A percentile compares a stretch with the other conserved stretches of the same genome.
phyloP scores from a whole-genome alignment of 1,140 invertebrate genomes.

The Eufriesea mexicana region DNA sequence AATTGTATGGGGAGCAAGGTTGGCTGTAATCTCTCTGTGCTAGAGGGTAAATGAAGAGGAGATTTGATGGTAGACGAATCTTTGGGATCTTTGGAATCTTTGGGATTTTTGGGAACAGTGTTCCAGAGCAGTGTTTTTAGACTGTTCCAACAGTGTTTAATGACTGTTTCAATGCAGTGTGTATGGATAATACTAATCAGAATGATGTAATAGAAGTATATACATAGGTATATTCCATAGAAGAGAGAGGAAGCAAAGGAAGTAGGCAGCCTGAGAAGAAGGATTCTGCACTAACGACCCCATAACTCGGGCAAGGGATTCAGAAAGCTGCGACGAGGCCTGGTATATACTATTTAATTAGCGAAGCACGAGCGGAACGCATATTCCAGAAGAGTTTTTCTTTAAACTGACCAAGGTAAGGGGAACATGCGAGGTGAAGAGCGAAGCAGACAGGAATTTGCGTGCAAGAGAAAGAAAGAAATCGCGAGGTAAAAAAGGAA shows the following conservation, averaged over 20 bases:
- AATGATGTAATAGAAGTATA: no score
- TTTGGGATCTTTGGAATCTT: neutral
- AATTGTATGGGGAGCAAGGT: neutral
- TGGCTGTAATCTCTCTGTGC: neutral
- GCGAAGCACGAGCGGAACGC: constrained; percentile 23
- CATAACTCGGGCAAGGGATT: constrained; percentile 29
- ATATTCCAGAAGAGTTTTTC: constrained; percentile 14
- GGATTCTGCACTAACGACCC: constrained; percentile 32
- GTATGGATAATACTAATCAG: no score
- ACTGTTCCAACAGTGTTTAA: no score
- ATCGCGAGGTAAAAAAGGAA: neutral
- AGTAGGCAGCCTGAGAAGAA: neutral
- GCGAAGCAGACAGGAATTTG: neutral
- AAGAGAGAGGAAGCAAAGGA: no score
- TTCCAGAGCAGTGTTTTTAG: no score
- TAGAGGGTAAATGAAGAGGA: neutral
- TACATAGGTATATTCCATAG: no score
- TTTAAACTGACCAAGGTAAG: neutral
- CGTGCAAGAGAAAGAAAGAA: neutral
- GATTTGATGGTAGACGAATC: neutral
- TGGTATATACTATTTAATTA: constrained; percentile 33
- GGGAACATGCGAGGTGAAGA: neutral
- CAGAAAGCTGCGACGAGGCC: neutral
- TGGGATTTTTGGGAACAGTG: neutral
- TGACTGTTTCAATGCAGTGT: no score